A percentile compares a stretch with the other conserved stretches of the same genome.
These are phyloP conservation scores for Tanytarsus gracilentus DNA, from an alignment of 2,888 invertebrate genomes.

Conservation along the genomic window DNA sequence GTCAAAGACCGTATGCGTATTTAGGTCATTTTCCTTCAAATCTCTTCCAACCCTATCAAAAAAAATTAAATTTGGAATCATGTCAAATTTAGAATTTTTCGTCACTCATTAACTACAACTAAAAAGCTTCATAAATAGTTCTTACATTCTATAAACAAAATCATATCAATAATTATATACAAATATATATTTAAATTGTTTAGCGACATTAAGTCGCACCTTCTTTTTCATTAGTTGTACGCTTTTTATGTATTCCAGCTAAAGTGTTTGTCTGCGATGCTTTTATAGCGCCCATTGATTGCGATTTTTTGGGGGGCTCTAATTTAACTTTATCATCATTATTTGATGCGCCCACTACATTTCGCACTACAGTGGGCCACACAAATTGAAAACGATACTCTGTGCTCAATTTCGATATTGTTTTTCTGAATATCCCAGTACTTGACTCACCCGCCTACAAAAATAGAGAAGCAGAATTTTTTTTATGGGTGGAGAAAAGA, in stretches of 20 bases:
- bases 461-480: conserved; percentile 30
- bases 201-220: conserved; percentile 42
- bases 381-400: conserved; percentile 86
- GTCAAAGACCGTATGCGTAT: too few species aligned
- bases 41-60: too few species aligned
- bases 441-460: conserved; percentile 52
- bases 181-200: conserved; percentile 23
- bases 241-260: conserved; percentile 59
- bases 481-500: background rate
- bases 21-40: too few species aligned
- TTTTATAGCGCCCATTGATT: conserved; percentile 79
- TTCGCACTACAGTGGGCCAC: conserved; percentile 57
- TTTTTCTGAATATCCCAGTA: conserved; percentile 63
- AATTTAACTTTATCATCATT: conserved; percentile 46
- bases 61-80: too few species aligned
- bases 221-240: conserved; percentile 47
- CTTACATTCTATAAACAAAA: too few species aligned
- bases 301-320: conserved; percentile 65
- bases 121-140: too few species aligned
- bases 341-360: conserved; percentile 37
- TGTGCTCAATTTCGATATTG: conserved; percentile 66
- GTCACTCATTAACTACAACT: too few species aligned
- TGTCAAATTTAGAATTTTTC: too few species aligned
- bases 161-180: conserved; percentile 23
- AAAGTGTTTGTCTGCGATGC: conserved; percentile 46